Evolutionary conservation across 2,113 vertebrate species (phyloP).

Genomic region (Prietella phreatophila): DNA sequence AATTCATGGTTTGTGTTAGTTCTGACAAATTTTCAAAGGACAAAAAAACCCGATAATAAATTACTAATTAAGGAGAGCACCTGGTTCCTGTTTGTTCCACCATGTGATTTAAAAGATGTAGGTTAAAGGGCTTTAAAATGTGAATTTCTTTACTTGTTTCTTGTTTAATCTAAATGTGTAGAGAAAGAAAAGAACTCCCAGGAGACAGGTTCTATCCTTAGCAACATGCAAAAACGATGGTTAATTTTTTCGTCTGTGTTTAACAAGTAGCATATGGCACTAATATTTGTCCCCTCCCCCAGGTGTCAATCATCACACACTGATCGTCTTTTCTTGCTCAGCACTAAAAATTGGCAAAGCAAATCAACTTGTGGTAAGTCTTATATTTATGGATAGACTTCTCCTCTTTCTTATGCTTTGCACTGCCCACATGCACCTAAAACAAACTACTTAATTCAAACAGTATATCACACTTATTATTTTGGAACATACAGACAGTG

Average conservation of each 20-base stretch:
- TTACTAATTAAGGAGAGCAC: constrained; percentile 23
- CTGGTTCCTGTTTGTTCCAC: neutral
- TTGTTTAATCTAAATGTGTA: neutral
- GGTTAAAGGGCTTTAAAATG: neutral
- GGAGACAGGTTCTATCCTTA: neutral
- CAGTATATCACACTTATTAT: neutral
- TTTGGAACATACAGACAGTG: neutral
- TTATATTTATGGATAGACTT: neutral
- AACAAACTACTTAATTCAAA: neutral
- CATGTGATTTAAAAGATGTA: constrained; percentile 3
- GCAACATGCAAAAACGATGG: neutral
- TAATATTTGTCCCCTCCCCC: neutral
- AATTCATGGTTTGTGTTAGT: neutral
- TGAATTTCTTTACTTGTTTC: neutral
- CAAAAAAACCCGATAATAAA: neutral
- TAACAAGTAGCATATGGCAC: neutral
- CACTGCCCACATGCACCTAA: neutral
- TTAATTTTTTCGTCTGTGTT: neutral
- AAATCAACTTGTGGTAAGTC: constrained; percentile 21
- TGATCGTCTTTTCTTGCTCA: neutral
- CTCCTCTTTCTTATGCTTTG: neutral
- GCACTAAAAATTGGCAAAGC: neutral
- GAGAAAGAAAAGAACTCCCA: neutral
- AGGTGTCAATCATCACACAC: neutral
- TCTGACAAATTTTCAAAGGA: neutral